phyloP scores from a whole-genome alignment of 2,113 vertebrate species.

The Lamprotornis superbus region DNA sequence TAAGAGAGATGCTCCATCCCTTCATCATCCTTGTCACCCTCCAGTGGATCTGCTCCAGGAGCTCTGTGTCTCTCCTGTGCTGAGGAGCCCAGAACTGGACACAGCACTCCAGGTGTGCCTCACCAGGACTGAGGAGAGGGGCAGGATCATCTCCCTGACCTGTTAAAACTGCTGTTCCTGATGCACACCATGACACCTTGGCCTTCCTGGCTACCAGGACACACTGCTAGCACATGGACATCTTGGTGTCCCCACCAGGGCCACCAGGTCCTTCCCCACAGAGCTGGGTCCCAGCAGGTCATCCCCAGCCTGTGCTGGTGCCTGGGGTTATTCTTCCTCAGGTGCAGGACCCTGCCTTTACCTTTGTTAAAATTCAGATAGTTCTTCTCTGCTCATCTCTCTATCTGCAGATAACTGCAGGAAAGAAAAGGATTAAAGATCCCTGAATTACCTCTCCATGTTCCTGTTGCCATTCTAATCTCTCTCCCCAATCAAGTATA shows the following conservation, averaged over 20 bases:
- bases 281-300: not conserved
- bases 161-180: not conserved
- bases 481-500: not conserved
- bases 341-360: not conserved
- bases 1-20: not conserved
- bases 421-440: not conserved
- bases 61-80: rapidly evolving
- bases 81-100: not conserved
- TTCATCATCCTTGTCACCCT: no score
- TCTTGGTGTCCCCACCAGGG: not conserved
- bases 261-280: not conserved
- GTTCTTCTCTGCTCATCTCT: not conserved
- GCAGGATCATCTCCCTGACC: not conserved
- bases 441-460: not conserved
- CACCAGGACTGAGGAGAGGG: not conserved
- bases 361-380: not conserved
- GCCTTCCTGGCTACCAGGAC: not conserved
- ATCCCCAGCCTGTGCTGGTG: not conserved
- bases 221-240: not conserved
- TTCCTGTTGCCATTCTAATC: not conserved
- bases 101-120: not conserved
- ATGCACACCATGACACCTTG: rapidly evolving
- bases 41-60: no score
- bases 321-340: not conserved
- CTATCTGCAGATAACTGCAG: not conserved